Conservation (phyloP, 2,113 vertebrate genomes). For the Hippocampus abdominalis region DNA sequence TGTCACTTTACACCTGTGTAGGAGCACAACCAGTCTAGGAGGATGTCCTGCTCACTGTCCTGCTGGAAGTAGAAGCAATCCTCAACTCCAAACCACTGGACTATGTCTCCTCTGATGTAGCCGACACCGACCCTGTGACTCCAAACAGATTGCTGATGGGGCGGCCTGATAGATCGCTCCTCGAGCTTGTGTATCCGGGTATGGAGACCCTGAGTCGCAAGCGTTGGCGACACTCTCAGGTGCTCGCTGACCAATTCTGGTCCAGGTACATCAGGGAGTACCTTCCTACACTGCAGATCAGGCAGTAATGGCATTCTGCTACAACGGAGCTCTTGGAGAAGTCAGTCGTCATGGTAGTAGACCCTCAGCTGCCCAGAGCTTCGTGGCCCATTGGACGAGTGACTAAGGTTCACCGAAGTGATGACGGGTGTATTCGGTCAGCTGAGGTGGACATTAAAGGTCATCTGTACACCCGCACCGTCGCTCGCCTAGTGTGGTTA, state of each 20-base stretch:
- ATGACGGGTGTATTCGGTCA: slow-evolving; percentile 2
- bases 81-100: not conserved
- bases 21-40: no score
- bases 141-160: not conserved
- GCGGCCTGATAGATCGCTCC: not conserved
- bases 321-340: not conserved
- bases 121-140: not conserved
- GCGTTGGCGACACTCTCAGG: not conserved
- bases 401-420: not conserved
- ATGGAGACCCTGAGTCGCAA: not conserved
- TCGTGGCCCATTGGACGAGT: slow-evolving; percentile 11
- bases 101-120: not conserved
- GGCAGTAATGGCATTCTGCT: slow-evolving; percentile 8
- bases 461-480: not conserved
- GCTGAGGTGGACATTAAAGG: not conserved
- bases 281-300: not conserved
- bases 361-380: not conserved
- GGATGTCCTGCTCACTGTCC: no score
- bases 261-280: slow-evolving; percentile 8
- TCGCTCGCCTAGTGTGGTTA: not conserved
- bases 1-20: no score
- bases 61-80: no score
- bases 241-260: slow-evolving; percentile 7
- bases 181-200: not conserved
- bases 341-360: not conserved